Base-by-base conservation (phyloP, 2,888 invertebrate genomes). In the Epistrophe eligans region DNA sequence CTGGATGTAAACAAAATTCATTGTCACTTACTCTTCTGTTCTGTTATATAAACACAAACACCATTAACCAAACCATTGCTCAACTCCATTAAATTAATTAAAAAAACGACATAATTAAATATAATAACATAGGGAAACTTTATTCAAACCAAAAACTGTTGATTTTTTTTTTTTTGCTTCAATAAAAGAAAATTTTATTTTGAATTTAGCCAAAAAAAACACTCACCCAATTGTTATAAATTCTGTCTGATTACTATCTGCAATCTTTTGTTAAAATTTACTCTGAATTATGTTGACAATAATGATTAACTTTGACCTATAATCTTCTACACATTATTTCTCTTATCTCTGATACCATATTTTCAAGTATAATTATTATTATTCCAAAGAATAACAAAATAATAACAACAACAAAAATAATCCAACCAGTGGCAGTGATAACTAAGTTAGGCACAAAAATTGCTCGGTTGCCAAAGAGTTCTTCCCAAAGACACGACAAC, bases 281-380 rank as follows among this genome's bases (percentile, higher is more conserved):
- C 19, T 52, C 38, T 38, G 13, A 24, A 38, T 38, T 52, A 38
- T 45, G n/a, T 28, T 7, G 19, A 35, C 17, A 50, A 4, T 8
- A 17, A 40, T 52, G 15, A 52, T 17, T 40, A 40, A 55, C 40
- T 24, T 28, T 55, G 24, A 55, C 70, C 40, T 38, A 55, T 24
- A 67, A 70, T n/a, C 10, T 4, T 40, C 11, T 40, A 15, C 11
- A 66, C n/a, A 1, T 11, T 11, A 28, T n/a, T n/a, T 2, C 28
- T 40, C 55, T 70, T 70, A 70, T 70, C 70, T 10, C 52, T 28
- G 24, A n/a, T 19, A 70, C 55, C 52, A 55, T 55, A 70, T 55
- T 55, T 52, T 28, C 24, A 8, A 28, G 15, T 40, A 70, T 15
- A 55, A 55, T 55, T 17, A 17, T 60, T 38, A 48, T 40, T 38